Conservation (phyloP, 2,113 vertebrate species). For the Macquaria australasica region DNA sequence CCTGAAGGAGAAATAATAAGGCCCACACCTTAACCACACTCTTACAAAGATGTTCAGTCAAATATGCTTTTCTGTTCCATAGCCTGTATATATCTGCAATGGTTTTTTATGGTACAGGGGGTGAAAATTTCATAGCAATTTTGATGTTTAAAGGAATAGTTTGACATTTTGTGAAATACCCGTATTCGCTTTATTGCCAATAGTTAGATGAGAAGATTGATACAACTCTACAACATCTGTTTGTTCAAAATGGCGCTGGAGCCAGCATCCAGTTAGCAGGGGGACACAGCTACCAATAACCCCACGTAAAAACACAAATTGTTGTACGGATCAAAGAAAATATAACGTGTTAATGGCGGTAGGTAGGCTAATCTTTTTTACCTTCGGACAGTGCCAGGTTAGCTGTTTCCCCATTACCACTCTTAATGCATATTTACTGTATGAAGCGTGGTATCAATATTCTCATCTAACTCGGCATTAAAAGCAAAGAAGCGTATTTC, state of each 20-base stretch:
- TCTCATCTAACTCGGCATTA: background rate
- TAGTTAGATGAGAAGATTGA: background rate
- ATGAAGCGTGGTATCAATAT: background rate
- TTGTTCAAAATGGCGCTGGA: background rate
- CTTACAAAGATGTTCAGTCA: constrained; percentile 31
- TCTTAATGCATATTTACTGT: background rate
- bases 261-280: background rate
- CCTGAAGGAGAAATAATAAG: constrained; percentile 66
- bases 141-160: background rate
- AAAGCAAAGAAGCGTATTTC: background rate
- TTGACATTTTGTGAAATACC: background rate
- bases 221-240: background rate
- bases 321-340: background rate
- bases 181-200: background rate
- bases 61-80: constrained; percentile 20
- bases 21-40: constrained; percentile 45
- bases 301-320: background rate
- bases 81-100: constrained; percentile 1
- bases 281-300: background rate
- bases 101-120: background rate
- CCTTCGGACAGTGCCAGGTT: background rate
- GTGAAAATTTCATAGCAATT: background rate
- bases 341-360: background rate
- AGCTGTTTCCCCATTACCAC: background rate
- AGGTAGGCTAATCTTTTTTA: too few species aligned